Base-by-base conservation (phyloP, 2,797 vertebrate species). In the Hippoglossus hippoglossus region DNA sequence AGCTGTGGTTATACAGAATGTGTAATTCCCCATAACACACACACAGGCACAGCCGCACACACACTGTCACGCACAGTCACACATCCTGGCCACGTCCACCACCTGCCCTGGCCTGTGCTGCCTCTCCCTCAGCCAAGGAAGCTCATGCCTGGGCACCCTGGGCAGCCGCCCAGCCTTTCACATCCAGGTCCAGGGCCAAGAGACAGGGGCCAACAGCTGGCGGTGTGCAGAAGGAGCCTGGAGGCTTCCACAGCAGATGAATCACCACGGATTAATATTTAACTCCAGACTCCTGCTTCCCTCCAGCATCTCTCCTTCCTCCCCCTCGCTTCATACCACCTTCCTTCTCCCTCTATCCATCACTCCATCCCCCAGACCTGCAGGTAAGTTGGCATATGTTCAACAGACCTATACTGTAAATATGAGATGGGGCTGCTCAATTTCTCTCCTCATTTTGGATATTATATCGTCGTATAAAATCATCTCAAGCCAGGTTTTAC, bases 251-350 rank as follows among this genome's bases (percentile, higher is more conserved):
- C 92, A 84, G 91, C 89, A 93, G 86, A 94, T 95, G 92, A 94
- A 94, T 94, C 93, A 93, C 92, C 89, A 84, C 85, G 86, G 91
- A 94, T 94, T 94, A 94, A 95, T 94, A 94, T 94, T 94, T 93
- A 94, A 94, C 94, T 94, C 87, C 89, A 91, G 93, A 91, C 89
- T 94, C 88, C 90, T 92, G 90, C 93, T 92, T 64, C 88, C 91
- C 90, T 93, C 88, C 62, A 95, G 94, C 91, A 91, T 90, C 84
- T 84, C 85, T 90, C 90, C 87, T 79, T 73, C 78, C 78, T 68
- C 85, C 81, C 63, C 62, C 75, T 80, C 73, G 53, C 69, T 73
- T 75, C 70, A 66, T 67, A 71, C 79, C 58, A 59, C 68, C 77
- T 61, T 73, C 85, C 71, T 72, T 76, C 86, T 84, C 86, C 73